phyloP scores from a whole-genome alignment of 2,888 invertebrate genomes.

The Nymphalis c-album region DNA sequence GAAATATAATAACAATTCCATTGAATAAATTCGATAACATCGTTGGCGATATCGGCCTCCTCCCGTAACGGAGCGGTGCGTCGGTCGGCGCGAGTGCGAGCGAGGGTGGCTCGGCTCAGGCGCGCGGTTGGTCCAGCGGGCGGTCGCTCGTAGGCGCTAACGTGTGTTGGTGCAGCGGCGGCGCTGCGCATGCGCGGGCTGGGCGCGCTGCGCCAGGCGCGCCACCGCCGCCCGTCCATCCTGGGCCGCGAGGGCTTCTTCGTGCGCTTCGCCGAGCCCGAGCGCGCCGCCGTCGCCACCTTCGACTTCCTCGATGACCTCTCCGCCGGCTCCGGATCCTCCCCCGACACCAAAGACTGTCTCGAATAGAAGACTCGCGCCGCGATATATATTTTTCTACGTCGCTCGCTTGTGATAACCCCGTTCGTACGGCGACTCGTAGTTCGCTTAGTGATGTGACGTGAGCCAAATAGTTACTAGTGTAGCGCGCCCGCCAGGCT shows the following conservation, averaged over 20 bases:
- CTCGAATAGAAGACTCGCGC: slow-evolving; percentile 6
- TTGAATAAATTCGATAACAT: too few relatives aligned
- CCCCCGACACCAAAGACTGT: slow-evolving; percentile 75
- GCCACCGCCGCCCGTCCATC: slow-evolving; percentile 84
- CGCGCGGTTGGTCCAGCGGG: slow-evolving; percentile 58
- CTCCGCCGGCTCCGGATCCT: slow-evolving; percentile 60
- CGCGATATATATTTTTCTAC: slow-evolving; percentile 35
- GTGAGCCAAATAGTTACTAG: slow-evolving; percentile 65
- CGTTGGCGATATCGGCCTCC: neutral
- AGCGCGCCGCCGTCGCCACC: slow-evolving; percentile 88
- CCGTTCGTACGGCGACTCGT: slow-evolving; percentile 33
- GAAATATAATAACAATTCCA: too few relatives aligned
- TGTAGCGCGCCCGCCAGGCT: slow-evolving; percentile 65
- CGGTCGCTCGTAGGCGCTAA: slow-evolving; percentile 60
- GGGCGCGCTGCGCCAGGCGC: slow-evolving; percentile 78
- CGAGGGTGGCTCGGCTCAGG: slow-evolving; percentile 45
- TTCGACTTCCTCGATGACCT: slow-evolving; percentile 90
- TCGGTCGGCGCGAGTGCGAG: slow-evolving; percentile 40
- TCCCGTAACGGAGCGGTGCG: slow-evolving; percentile 38
- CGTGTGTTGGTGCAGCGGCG: slow-evolving; percentile 78
- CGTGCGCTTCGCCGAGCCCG: slow-evolving; percentile 88
- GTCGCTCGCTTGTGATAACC: slow-evolving; percentile 42
- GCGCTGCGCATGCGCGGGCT: slow-evolving; percentile 81
- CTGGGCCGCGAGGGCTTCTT: slow-evolving; percentile 89
- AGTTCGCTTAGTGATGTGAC: slow-evolving; percentile 56